These are phyloP conservation scores for Drosophila picticornis DNA, from an alignment of 2,888 invertebrate species.

Conservation along the genomic window DNA sequence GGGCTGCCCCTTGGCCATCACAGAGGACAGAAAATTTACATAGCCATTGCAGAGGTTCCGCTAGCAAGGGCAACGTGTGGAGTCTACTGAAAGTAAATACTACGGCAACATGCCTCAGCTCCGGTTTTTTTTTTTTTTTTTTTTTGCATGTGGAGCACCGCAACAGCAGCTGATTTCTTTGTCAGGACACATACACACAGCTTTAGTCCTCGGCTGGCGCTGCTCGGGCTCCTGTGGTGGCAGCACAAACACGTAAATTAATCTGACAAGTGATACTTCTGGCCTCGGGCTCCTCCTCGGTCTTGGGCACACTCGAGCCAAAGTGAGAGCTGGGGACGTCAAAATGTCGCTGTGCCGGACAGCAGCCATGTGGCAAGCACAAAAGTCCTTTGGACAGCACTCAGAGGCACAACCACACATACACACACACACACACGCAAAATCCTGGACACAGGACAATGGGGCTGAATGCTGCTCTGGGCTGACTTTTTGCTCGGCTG, in stretches of 20 bases:
- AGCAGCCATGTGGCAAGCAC: conserved; percentile 78
- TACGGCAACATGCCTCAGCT: conserved; percentile 69
- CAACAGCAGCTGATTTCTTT: conserved; percentile 77
- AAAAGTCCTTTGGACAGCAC: conserved; percentile 73
- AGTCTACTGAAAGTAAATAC: conserved; percentile 68
- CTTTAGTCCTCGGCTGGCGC: conserved; percentile 27
- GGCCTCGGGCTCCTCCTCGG: conserved; percentile 69
- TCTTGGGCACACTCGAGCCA: conserved; percentile 40
- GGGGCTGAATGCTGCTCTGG: conserved; percentile 49
- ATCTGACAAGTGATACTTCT: conserved; percentile 85
- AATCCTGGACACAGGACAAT: conserved; percentile 46
- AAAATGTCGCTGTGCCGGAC: conserved; percentile 75
- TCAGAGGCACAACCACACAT: conserved; percentile 34
- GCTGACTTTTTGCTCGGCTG: conserved; percentile 72
- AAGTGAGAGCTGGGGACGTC: conserved; percentile 55
- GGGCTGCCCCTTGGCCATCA: conserved; percentile 15
- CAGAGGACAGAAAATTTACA: conserved; percentile 52
- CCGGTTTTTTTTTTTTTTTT: conserved; percentile 39
- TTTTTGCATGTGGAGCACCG: conserved; percentile 58
- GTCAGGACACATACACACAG: conserved; percentile 62
- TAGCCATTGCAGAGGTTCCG: conserved; percentile 26
- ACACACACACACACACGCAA: background rate
- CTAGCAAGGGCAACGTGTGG: conserved; percentile 10
- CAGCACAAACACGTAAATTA: conserved; percentile 85
- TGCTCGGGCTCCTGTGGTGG: conserved; percentile 61